phyloP scores from a whole-genome alignment of 2,113 vertebrate species.

The Macrotus californicus region DNA sequence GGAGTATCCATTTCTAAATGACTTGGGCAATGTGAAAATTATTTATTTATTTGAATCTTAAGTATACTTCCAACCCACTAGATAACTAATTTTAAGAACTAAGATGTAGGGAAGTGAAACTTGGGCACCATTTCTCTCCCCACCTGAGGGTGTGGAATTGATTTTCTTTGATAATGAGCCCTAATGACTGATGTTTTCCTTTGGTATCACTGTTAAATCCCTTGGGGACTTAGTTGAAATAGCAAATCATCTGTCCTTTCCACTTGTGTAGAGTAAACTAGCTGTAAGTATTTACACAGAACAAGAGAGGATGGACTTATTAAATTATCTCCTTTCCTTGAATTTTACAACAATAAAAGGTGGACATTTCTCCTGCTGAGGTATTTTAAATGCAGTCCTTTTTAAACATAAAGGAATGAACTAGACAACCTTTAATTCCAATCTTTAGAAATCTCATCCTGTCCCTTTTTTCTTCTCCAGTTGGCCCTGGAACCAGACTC shows the following conservation, averaged over 20 bases:
- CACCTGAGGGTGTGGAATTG: background rate
- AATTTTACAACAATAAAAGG: background rate
- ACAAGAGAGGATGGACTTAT: background rate
- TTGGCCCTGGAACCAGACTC: conserved; percentile 96
- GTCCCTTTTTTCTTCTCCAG: conserved; percentile 75
- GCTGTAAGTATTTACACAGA: background rate
- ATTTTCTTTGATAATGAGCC: background rate
- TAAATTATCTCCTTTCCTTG: background rate
- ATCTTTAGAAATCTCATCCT: background rate
- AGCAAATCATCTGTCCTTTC: background rate
- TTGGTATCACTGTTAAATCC: background rate
- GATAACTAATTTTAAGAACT: background rate
- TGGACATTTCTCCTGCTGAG: background rate
- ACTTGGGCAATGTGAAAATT: background rate
- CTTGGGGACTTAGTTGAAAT: background rate
- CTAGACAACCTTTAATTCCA: background rate
- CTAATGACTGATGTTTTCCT: background rate
- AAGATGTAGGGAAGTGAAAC: background rate
- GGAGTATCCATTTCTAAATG: background rate
- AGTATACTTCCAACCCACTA: background rate
- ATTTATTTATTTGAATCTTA: conserved; percentile 18
- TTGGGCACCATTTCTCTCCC: background rate
- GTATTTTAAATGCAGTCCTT: conserved; percentile 9
- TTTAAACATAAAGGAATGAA: background rate
- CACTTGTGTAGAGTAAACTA: background rate